Evolutionary conservation across 1,140 invertebrate species (phyloP).

Genomic region (Drosophila santomea): DNA sequence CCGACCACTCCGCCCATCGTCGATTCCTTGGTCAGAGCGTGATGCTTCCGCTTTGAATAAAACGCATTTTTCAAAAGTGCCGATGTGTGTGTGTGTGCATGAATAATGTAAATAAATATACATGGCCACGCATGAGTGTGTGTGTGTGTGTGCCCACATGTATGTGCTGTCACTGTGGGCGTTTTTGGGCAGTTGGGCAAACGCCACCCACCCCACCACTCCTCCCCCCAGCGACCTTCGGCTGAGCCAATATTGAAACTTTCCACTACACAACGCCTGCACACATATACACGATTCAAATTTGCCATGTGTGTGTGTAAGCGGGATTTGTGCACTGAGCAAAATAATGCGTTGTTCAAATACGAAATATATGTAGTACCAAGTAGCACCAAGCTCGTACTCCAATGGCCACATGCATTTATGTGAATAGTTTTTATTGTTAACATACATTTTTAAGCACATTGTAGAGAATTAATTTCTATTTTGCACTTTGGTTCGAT

Average conservation of each 20-base stretch:
- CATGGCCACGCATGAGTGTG: constrained; percentile 20
- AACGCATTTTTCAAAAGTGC: constrained; percentile 77
- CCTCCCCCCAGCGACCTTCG: background rate
- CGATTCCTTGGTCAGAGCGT: constrained; percentile 39
- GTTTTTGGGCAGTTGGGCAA: constrained; percentile 66
- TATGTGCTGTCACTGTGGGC: constrained; percentile 65
- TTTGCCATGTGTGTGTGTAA: constrained; percentile 24
- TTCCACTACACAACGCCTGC: constrained; percentile 66
- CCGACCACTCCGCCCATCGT: background rate
- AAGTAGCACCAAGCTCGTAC: too few relatives aligned
- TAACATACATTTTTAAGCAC: too few relatives aligned
- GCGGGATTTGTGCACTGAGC: constrained; percentile 23
- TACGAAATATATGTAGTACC: too few relatives aligned
- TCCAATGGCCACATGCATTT: too few relatives aligned
- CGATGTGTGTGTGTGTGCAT: constrained; percentile 58
- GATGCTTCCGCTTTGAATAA: constrained; percentile 68
- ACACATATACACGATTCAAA: constrained; percentile 50
- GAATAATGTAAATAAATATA: constrained; percentile 60
- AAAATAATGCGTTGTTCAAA: too few relatives aligned
- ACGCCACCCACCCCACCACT: constrained; percentile 14
- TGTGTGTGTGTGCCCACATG: constrained; percentile 6
- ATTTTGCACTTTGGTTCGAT: too few relatives aligned
- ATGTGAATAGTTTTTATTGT: too few relatives aligned
- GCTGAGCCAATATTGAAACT: constrained; percentile 76
- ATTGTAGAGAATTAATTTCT: too few relatives aligned